Conservation (phyloP, 1,140 invertebrate species). For the Achatina immaculata region DNA sequence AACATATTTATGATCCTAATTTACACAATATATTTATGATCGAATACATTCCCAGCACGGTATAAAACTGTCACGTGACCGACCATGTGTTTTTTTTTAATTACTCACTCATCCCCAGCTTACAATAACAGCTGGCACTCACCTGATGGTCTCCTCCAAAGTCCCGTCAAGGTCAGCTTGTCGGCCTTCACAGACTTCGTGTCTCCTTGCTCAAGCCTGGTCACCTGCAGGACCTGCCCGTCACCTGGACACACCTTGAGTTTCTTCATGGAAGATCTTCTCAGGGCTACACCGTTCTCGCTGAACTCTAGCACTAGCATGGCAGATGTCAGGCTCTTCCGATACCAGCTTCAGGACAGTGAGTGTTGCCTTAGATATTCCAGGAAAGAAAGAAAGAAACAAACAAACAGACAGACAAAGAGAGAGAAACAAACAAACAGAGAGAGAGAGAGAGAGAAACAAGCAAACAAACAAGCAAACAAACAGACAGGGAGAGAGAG, state of each 20-base stretch:
- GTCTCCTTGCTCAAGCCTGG: conserved; percentile 2
- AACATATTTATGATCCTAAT: too few relatives aligned
- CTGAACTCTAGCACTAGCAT: not conserved
- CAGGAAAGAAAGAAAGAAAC: too few relatives aligned
- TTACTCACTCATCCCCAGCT: too few relatives aligned
- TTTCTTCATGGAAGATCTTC: conserved; percentile 28
- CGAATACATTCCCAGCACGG: too few relatives aligned
- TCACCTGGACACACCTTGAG: not conserved
- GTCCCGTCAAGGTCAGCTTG: not conserved
- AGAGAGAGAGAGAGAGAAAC: too few relatives aligned
- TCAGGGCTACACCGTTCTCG: not conserved
- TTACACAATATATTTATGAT: too few relatives aligned
- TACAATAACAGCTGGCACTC: conserved; percentile 14
- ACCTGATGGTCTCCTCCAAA: not conserved
- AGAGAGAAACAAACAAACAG: too few relatives aligned
- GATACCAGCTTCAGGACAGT: conserved; percentile 17
- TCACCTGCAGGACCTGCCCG: not conserved
- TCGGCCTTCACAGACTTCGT: conserved; percentile 30
- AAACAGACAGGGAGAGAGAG: too few relatives aligned
- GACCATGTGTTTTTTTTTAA: too few relatives aligned
- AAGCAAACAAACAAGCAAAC: too few relatives aligned
- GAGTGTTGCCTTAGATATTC: not conserved
- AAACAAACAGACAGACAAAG: too few relatives aligned
- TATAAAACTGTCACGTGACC: too few relatives aligned
- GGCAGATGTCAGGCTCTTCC: not conserved